phyloP scores from a whole-genome alignment of 2,888 invertebrate species.

The Sisyra nigra region DNA sequence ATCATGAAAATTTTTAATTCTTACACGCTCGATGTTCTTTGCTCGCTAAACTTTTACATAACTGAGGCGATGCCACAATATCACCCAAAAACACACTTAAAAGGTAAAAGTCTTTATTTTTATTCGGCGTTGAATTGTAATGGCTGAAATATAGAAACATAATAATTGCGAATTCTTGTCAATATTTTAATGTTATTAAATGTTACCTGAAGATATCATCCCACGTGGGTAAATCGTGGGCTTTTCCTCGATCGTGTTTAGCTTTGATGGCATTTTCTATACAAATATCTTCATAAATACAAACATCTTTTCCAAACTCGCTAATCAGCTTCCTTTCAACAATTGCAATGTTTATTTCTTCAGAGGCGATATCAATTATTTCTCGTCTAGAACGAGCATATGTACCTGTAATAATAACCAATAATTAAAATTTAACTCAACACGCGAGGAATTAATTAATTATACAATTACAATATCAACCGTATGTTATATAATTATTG shows the following conservation, averaged over 20 bases:
- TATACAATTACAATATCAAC: not conserved
- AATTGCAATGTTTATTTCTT: conserved; percentile 44
- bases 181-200: conserved; percentile 1
- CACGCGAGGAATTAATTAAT: not conserved
- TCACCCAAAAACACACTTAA: conserved; percentile 76
- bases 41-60: conserved; percentile 68
- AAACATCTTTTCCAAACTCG: conserved; percentile 62
- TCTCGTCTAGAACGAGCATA: conserved; percentile 50
- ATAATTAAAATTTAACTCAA: not conserved
- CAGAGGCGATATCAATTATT: conserved; percentile 18
- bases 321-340: conserved; percentile 63
- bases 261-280: conserved; percentile 47
- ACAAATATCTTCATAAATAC: conserved; percentile 65
- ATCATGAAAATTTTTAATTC: too few species aligned
- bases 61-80: conserved; percentile 61
- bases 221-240: conserved; percentile 32
- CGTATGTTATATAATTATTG: too few species aligned
- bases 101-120: conserved; percentile 65
- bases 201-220: conserved; percentile 59
- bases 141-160: conserved; percentile 37
- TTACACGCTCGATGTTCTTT: conserved; percentile 29
- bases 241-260: conserved; percentile 19
- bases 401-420: conserved; percentile 37
- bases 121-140: conserved; percentile 59
- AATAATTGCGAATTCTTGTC: not conserved